These are phyloP conservation scores for Anadara kagoshimensis DNA, from an alignment of 1,140 invertebrate species.

Conservation along the genomic window DNA sequence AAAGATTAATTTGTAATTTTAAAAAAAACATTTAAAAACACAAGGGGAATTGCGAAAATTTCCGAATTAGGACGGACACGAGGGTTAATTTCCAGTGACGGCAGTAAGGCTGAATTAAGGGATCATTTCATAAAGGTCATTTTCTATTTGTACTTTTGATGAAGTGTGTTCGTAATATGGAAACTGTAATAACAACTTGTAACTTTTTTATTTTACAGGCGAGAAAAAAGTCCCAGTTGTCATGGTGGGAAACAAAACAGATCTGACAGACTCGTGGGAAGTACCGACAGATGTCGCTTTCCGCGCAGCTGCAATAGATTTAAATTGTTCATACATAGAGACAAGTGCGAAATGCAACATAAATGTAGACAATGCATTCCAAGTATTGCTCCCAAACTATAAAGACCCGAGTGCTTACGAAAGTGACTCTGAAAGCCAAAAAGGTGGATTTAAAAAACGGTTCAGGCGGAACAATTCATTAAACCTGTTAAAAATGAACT, in stretches of 20 bases:
- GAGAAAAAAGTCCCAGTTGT: constrained; percentile 24
- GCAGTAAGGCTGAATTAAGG: too few relatives aligned
- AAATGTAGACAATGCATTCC: constrained; percentile 23
- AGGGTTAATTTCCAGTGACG: too few relatives aligned
- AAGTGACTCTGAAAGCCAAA: too few relatives aligned
- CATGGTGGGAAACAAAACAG: constrained; percentile 46
- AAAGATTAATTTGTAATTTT: too few relatives aligned
- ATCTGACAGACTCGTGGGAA: background rate
- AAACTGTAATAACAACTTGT: too few relatives aligned
- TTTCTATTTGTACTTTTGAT: background rate
- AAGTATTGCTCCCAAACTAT: constrained; percentile 16
- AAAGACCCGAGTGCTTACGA: background rate
- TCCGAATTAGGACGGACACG: too few relatives aligned
- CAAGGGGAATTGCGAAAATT: too few relatives aligned
- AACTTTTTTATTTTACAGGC: constrained; percentile 17
- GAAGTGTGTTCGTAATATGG: background rate
- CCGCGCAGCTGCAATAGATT: constrained; percentile 8
- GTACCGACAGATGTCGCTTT: constrained; percentile 24
- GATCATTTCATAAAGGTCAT: too few relatives aligned
- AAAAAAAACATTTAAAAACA: too few relatives aligned
- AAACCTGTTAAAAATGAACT: too few relatives aligned
- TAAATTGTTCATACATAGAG: constrained; percentile 18
- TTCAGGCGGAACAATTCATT: too few relatives aligned
- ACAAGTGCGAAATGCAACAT: constrained; percentile 33
- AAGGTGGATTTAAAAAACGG: too few relatives aligned